phyloP scores from a whole-genome alignment of 2,888 invertebrate genomes.

The Carpatolechia fugitivella region DNA sequence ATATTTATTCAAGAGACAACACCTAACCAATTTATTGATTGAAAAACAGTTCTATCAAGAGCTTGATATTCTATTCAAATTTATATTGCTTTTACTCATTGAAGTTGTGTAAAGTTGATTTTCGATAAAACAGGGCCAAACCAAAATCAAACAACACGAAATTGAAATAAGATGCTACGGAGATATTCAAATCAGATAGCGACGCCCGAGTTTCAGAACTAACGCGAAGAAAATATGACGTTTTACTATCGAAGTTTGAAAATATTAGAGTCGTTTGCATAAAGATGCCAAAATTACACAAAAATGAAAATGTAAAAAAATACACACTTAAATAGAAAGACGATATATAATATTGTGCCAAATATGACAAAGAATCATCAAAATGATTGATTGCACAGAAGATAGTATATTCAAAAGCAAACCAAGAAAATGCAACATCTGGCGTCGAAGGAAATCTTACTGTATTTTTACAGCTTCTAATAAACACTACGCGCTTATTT shows the following conservation, averaged over 20 bases:
- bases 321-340: not conserved
- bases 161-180: constrained; percentile 16
- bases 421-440: constrained; percentile 63
- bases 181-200: constrained; percentile 26
- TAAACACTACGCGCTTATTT: constrained; percentile 68
- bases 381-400: not conserved
- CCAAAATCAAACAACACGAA: constrained; percentile 26
- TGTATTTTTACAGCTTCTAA: constrained; percentile 61
- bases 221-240: constrained; percentile 32
- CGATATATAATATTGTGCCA: not conserved
- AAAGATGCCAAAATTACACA: not conserved
- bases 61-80: constrained; percentile 51
- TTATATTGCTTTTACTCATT: constrained; percentile 66
- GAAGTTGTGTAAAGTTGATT: constrained; percentile 25
- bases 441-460: constrained; percentile 57
- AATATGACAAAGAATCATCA: not conserved
- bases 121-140: constrained; percentile 13
- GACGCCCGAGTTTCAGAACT: constrained; percentile 26
- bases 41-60: constrained; percentile 60
- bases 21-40: too few relatives aligned
- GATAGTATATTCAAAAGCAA: constrained; percentile 29
- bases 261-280: constrained; percentile 28
- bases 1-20: too few relatives aligned
- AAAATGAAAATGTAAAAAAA: not conserved
- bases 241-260: constrained; percentile 60